These are phyloP conservation scores for Corydoras maculifer DNA, from an alignment of 2,113 vertebrate genomes.

Conservation along the genomic window DNA sequence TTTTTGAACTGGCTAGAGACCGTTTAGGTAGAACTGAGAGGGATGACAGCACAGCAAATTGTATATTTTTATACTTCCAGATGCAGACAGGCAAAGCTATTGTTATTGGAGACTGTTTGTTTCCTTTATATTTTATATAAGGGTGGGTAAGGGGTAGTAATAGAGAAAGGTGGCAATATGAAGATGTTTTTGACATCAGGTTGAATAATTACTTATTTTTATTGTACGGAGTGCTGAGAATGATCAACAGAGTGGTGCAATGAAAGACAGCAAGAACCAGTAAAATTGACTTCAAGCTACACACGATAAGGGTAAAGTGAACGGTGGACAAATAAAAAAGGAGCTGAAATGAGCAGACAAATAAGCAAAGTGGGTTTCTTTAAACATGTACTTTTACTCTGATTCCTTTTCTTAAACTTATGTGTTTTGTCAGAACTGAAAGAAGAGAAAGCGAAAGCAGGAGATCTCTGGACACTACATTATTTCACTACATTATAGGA, in stretches of 20 bases:
- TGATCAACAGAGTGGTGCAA: conserved; percentile 20
- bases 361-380: conserved; percentile 18
- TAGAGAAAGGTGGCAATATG: conserved; percentile 50
- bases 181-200: conserved; percentile 41
- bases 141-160: conserved; percentile 41
- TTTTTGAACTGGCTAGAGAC: conserved; percentile 65
- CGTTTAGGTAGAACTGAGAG: conserved; percentile 32
- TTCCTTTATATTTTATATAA: conserved; percentile 74
- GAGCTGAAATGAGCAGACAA: conserved; percentile 10
- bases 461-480: conserved; percentile 38
- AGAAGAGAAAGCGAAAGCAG: conserved; percentile 34
- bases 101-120: conserved; percentile 59
- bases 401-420: conserved; percentile 53
- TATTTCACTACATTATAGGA: conserved; percentile 44
- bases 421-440: conserved; percentile 38
- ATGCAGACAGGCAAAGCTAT: conserved; percentile 53
- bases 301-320: not conserved
- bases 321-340: conserved; percentile 19
- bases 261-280: conserved; percentile 55
- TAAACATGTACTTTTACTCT: conserved; percentile 42
- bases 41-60: conserved; percentile 49
- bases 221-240: conserved; percentile 34
- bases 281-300: not conserved
- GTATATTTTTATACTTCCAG: conserved; percentile 75
- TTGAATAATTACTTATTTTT: conserved; percentile 57